Percentiles rank a stretch among this genome's conserved stretches.
Evolutionary conservation across 2,113 vertebrate species (phyloP).

Genomic region (Mus pahari): DNA sequence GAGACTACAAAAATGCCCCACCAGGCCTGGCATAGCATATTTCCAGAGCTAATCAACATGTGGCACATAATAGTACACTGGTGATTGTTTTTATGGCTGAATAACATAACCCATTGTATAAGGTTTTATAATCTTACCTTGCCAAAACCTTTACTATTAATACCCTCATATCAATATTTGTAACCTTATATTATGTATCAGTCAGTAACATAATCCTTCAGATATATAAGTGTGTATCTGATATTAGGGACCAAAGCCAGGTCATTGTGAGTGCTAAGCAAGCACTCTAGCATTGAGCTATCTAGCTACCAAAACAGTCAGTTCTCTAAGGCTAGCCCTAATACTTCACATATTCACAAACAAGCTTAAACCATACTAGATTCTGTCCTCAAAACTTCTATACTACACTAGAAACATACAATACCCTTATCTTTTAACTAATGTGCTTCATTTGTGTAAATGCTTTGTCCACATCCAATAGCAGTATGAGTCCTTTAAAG

Average conservation of each 20-base stretch:
- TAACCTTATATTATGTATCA: constrained; percentile 9
- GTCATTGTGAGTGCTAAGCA: neutral
- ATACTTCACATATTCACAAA: neutral
- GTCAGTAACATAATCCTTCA: constrained; percentile 15
- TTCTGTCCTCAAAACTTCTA: neutral
- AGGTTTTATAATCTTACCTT: neutral
- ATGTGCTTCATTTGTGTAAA: constrained; percentile 31
- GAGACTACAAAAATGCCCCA: neutral
- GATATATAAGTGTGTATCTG: neutral
- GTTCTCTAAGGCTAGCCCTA: constrained; percentile 30
- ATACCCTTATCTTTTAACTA: neutral
- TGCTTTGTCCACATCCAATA: neutral
- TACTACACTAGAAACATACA: neutral
- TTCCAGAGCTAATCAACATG: constrained; percentile 4
- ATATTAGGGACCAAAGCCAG: neutral
- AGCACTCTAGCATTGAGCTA: neutral
- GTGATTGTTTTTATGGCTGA: constrained; percentile 35
- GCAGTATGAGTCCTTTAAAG: neutral
- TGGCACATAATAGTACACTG: neutral
- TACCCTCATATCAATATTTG: neutral
- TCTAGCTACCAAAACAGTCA: neutral
- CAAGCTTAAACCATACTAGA: neutral
- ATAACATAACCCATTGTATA: neutral
- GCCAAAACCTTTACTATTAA: constrained; percentile 27
- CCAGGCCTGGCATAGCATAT: neutral